Base-by-base conservation (phyloP, 2,113 vertebrate species). In the Clarias gariepinus region DNA sequence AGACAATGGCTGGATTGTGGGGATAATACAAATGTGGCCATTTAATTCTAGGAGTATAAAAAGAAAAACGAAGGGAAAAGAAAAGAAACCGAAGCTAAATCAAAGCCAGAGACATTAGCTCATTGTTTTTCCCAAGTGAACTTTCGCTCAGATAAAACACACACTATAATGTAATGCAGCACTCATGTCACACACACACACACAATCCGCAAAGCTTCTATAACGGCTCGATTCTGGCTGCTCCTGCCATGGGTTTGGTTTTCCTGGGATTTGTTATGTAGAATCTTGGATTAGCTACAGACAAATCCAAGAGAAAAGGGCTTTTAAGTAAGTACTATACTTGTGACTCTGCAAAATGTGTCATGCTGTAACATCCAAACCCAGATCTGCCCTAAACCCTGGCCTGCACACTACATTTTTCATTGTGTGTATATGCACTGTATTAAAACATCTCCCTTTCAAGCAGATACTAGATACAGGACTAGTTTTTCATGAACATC, bases 1-100 rank as follows among this genome's bases (percentile, higher is more conserved):
- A 85, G 79, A 89, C 88, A 87, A 89, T 85, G 69, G 61, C 83
- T 33, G 71, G 82, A 87, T 87, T 89, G 86, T 88, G 81, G 77
- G 68, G n/a, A 80, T 83, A 85, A 74, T 78, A 83, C 78, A 81
- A 86, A 86, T 83, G 55, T 85, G 66, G 80, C 30, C 57, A 84
- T 86, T 88, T 71, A 36, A 87, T 84, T 83, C 16, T 25, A 12
- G 19, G 53, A 71, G 53, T 63, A 82, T 53, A 85, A 84, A 89
- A 79, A 85, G 66, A 78, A 81, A 68, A 58, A 77, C 36, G 55
- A 19, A 81, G 36, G 28, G 64, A 18, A 74, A 55, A 76, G 28
- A 64, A 69, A 81, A 61, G 23, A 81, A 81, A 61, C 63, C 11
- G 60, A 68, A 25, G 68, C 78, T 77, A 71, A 89, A 89, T 81